Evolutionary conservation across 2,888 invertebrate genomes (phyloP), one percentile per base, ranked within the genome.

Genomic region (Acrobasis consociella): DNA sequence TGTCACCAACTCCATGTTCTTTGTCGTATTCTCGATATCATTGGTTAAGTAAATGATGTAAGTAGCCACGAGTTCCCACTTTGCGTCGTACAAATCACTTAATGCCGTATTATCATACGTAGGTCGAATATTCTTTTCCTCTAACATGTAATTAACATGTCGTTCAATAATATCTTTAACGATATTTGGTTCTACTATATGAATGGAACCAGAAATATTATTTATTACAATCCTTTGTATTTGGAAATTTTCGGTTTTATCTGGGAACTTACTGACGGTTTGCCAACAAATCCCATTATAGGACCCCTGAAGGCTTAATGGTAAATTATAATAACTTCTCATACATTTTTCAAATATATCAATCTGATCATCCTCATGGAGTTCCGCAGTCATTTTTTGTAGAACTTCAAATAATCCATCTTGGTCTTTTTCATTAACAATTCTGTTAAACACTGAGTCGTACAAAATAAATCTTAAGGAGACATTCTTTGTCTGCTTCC

Each of bases 401-500:
- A 83, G 65, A 7, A 72, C 64, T 56, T 77, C 72, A 62, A 72
- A 78, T 5, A 81, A 56, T 60, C 70, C 67, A n/a, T 58, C 55
- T 64, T 73, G 62, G 17, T 67, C 68, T 22, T 73, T 66, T 58
- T 69, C 68, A 31, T 63, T 31, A 3, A 66, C 13, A 15, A 78
- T 67, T 68, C 75, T 77, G 5, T 73, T 63, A 55, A 68, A 71
- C 3, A 83, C 68, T 22, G 67, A 64, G 64, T 72, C 72, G 63
- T 77, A 83, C 16, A 83, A 63, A 5, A 79, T 65, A 46, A 61
- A 63, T 62, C 83, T 72, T 38, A 83, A 58, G 11, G 83, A 79
- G 3, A 78, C 71, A 69, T 82, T 81, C 68, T 79, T 78, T 2
- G 81, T 78, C 60, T 70, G 74, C 8, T 72, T 70, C 83, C 83